Evolutionary conservation across 2,888 invertebrate species (phyloP), one percentile per base, ranked within the genome.

Genomic region (Drosophila nigricruria): DNA sequence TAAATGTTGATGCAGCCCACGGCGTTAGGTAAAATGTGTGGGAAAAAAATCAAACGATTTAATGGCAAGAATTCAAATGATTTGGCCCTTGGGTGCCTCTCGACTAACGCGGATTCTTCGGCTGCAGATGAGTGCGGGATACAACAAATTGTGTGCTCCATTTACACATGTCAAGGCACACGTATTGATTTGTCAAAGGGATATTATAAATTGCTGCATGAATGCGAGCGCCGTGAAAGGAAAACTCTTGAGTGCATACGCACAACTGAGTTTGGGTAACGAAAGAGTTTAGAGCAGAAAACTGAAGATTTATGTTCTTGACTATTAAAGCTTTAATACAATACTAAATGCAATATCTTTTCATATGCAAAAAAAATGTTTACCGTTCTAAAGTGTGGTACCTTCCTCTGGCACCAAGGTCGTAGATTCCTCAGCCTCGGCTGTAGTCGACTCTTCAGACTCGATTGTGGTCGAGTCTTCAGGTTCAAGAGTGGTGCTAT

Each of bases 131-230:
- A 52, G 23, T 36, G 47, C 9, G 20, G 10, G 23, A 23, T 30
- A 18, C 40, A 20, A 60, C 53, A 76, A 69, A 61, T 50, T 70
- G 59, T 75, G 52, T 25, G 72, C 83, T 82, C 73, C 61, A 82
- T 72, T 79, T 79, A 74, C 89, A 83, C 78, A 75, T 71, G 59
- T 72, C 70, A 66, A 52, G 47, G 65, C 60, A 56, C 32, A 43
- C 57, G 45, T 73, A 89, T 84, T 89, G 83, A 84, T 83, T 87
- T 83, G 88, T 87, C 84, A 75, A 89, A 89, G 49, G 85, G 60
- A 73, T 68, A 59, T 81, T 66, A 70, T 57, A 83, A 89, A 77
- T 81, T 83, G 84, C 59, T 62, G 75, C 60, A 60, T 65, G 64
- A 75, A 69, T 75, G 53, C 57, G 49, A 61, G 27, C 36, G 25